Percentiles rank a stretch among this genome's conserved stretches.
phyloP scores from a whole-genome alignment of 2,797 vertebrate genomes.

The Arnoldichthys spilopterus region DNA sequence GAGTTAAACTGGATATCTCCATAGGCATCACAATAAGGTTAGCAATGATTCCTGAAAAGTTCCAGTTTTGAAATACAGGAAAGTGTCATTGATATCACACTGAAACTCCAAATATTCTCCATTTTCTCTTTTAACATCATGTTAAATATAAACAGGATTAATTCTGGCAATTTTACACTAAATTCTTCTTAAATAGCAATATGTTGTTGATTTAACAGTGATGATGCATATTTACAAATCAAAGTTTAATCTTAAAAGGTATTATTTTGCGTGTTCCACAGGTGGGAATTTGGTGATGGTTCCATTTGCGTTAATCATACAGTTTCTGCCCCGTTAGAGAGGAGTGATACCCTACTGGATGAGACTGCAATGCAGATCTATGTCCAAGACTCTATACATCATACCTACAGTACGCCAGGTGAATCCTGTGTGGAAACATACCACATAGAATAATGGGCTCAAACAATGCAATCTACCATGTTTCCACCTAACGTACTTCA shows the following conservation, averaged over 20 bases:
- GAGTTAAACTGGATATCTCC: conserved; percentile 74
- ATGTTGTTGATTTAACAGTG: too few relatives aligned
- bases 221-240: too few relatives aligned
- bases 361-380: conserved; percentile 61
- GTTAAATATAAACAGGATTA: too few relatives aligned
- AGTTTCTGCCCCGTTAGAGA: conserved; percentile 65
- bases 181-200: too few relatives aligned
- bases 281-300: conserved; percentile 82
- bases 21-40: conserved; percentile 75
- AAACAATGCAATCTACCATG: neutral
- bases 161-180: too few relatives aligned
- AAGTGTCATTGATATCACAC: too few relatives aligned
- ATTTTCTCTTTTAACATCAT: too few relatives aligned
- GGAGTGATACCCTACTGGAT: conserved; percentile 46
- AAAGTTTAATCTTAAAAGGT: neutral
- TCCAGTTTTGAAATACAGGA: neutral
- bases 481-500: neutral
- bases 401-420: conserved; percentile 76
- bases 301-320: conserved; percentile 58
- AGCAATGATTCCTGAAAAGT: conserved; percentile 15
- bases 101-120: too few relatives aligned
- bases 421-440: conserved; percentile 29
- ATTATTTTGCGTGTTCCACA: conserved; percentile 53
- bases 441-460: too few relatives aligned
- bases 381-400: conserved; percentile 68